Base-by-base conservation (phyloP, 2,113 vertebrate genomes). In the Chloropsis hardwickii region DNA sequence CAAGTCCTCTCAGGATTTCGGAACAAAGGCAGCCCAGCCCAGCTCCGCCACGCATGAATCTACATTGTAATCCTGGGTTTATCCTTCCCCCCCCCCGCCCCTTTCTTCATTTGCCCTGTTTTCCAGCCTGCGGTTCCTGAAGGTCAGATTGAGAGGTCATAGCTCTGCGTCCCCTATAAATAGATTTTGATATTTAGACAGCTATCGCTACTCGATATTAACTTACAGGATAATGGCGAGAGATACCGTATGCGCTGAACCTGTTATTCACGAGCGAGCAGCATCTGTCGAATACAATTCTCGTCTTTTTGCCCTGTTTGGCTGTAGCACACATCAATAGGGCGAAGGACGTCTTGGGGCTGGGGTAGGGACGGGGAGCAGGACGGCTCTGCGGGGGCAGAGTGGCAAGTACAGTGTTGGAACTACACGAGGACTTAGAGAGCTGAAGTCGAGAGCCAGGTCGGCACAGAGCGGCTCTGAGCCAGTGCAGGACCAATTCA, bases 181-280 rank as follows among this genome's bases (percentile, higher is more conserved):
- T 96, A 97, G 97, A 97, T 94, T 96, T 97, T 91, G 97, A 97
- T 98, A 97, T 97, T 96, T 97, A 97, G 97, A 94, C 96, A 98
- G 95, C 91, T 95, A 96, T 96, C 97, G 81, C 96, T 96, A 96
- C 94, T 98, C 97, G 93, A 97, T 98, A 97, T 97, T 98, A 98
- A 93, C 95, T 98, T 97, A 97, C 97, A 97, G 97, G 97, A 98
- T 98, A 98, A 98, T 98, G 97, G 97, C 73, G 84, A 96, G 95
- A 95, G 97, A 97, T 96, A 91, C 84, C 89, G 94, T 96, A 94
- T 97, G 97, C 58, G 50, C 97, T 98, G 98, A 98, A 98, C 98
- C 96, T 90, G 97, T 99, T 98, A 98, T 92, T 98, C 95, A 98
- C 98, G 98, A 98, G 93, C 98, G 98, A 99, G 97, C 98, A 97